Evolutionary conservation across 1,140 invertebrate species (phyloP).

Genomic region (Solen grandis): DNA sequence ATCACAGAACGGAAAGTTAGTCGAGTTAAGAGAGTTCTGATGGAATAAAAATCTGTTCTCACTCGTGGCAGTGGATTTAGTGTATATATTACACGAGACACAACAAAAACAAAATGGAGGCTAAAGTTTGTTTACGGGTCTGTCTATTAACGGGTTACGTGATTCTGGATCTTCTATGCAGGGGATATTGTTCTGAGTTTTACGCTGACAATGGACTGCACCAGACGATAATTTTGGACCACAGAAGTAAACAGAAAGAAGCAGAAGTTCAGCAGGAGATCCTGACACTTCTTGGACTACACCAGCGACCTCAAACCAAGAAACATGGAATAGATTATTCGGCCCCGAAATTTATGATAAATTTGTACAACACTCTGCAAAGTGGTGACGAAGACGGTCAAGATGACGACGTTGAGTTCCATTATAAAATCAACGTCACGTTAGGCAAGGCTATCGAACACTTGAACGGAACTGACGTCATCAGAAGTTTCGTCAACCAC

Average conservation of each 20-base stretch:
- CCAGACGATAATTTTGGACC: constrained; percentile 39
- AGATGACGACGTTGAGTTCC: constrained; percentile 39
- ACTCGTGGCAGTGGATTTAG: too few species aligned
- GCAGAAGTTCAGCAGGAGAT: constrained; percentile 39
- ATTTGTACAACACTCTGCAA: constrained; percentile 35
- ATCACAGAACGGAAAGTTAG: too few species aligned
- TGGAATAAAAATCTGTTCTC: too few species aligned
- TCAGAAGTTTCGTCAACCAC: constrained; percentile 47
- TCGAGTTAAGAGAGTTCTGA: too few species aligned
- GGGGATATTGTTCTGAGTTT: constrained; percentile 41
- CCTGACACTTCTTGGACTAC: constrained; percentile 30
- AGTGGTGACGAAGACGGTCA: constrained; percentile 22
- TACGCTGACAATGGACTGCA: constrained; percentile 35
- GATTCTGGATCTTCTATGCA: too few species aligned
- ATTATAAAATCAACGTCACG: constrained; percentile 43
- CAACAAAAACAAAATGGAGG: too few species aligned
- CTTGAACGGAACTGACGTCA: constrained; percentile 49
- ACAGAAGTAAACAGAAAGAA: constrained; percentile 39
- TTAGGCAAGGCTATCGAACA: constrained; percentile 44
- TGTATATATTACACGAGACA: too few species aligned
- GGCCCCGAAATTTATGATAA: constrained; percentile 48
- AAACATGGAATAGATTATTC: constrained; percentile 42
- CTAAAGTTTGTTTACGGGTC: too few species aligned
- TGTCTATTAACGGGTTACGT: too few species aligned
- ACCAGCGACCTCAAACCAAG: constrained; percentile 30